Evolutionary conservation across 2,888 invertebrate species (phyloP), one percentile per base, ranked within the genome.

Genomic region (Aleiodes alternator): DNA sequence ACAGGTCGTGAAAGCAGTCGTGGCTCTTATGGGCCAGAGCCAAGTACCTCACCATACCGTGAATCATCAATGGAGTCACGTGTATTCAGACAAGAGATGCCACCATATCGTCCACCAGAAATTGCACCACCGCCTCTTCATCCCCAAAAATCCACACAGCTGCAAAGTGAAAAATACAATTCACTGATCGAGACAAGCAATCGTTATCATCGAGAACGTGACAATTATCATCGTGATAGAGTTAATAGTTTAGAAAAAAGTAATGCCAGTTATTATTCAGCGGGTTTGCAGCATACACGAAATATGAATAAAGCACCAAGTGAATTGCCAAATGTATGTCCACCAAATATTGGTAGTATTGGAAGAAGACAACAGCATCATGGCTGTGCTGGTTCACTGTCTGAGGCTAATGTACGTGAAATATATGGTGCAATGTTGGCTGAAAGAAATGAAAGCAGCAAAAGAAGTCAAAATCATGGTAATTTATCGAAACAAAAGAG

Each of bases 401-500:
- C 88, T 3, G 88, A 88, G 61, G 88, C 87, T 4, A 89, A 88
- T 72, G 88, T 87, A 4, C 80, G 88, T n/a, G 86, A 85, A 43
- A 84, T 85, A 80, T 84, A 85, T 72, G 84, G 84, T 8, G 84
- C 83, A 7, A 85, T 87, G 82, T 72, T 86, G 64, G 78, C 84
- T 8, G 87, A 87, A 53, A 82, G 86, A 68, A 84, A 80, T 43
- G 78, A 78, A 16, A 50, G 50, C 3, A 87, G 90, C 31, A 90
- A 91, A 80, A 90, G 84, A 83, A 85, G n/a, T 29, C 50, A 68
- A n/a, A 23, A 51, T 31, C 78, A 85, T 23, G 81, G 82, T 31
- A 87, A 86, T 75, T 82, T 88, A 69, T 85, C 90, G 69, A 90
- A 91, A 80, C 91, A 91, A 83, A 90, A 90, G 80, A 91, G 91